Base-by-base conservation (phyloP, 2,113 vertebrate species). In the Eurystomus gularis region DNA sequence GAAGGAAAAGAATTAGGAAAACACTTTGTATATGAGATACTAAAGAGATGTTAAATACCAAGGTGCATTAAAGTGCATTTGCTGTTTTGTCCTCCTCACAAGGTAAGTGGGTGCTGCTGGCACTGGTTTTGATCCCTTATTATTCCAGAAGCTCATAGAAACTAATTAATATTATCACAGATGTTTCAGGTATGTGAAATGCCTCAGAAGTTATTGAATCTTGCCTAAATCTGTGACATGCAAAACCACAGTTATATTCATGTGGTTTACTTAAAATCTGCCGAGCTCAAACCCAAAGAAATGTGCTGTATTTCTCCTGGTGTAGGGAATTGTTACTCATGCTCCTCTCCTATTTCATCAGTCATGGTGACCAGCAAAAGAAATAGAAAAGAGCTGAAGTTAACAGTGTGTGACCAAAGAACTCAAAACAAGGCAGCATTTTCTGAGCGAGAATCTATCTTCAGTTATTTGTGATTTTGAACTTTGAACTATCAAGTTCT, bases 401-500 rank as follows among this genome's bases (percentile, higher is more conserved):
- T 68, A 88, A 54, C 44, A 66, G 6, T 7, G 13, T 35, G 42
- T 64, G 78, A 82, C 65, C 23, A 31, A 49, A 93, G 78, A 66
- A 52, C 29, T 86, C 35, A 79, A 71, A 92, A 66, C 31, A 72
- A 84, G 65, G 49, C 14, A 51, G 35, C 3, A 1, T 20, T 84
- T 82, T 82, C 40, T 51, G 55, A 71, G 25, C 69, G 75, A 65
- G 52, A 68, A 44, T 72, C 69, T 90, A 2, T 64, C 60, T 79
- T 87, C 48, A 21, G 18, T 86, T 93, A 52, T 62, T 89, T 78
- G 69, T 89, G 72, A 73, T 73, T 94, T 86, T 93, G 81, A 88
- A 72, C 71, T 95, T 65, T 42, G 54, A 91, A 78, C 78, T 78
- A 48, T 18, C 39, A 65, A 54, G 64, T 85, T 84, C 29, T 87